These are phyloP conservation scores for Linurgus olivaceus DNA, from an alignment of 2,797 vertebrate genomes.

Conservation along the genomic window DNA sequence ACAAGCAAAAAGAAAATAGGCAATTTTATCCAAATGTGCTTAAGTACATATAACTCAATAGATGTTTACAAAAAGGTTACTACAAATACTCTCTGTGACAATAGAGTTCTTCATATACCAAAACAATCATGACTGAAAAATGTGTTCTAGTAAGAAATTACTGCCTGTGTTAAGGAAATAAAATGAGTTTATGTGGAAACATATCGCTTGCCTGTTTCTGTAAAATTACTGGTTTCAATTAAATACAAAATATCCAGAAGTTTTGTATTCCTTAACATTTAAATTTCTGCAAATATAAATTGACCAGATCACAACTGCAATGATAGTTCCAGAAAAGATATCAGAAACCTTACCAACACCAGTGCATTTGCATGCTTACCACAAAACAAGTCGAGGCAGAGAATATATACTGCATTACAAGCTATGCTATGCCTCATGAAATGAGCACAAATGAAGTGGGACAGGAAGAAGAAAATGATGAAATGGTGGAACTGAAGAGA, in stretches of 20 bases:
- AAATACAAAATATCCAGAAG: not conserved
- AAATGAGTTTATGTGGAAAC: not conserved
- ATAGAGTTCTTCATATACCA: not conserved
- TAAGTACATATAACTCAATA: not conserved
- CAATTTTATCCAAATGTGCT: not conserved
- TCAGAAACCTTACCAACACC: not conserved
- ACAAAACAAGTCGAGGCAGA: slow-evolving; percentile 3
- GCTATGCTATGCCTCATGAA: not conserved
- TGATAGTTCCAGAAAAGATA: not conserved
- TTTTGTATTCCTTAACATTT: not conserved
- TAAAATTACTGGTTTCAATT: not conserved
- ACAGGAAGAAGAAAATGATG: slow-evolving; percentile 21
- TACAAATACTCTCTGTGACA: not conserved
- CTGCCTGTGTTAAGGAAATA: not conserved
- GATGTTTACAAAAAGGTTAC: not conserved
- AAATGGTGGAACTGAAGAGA: slow-evolving; percentile 25
- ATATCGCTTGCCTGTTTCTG: not conserved
- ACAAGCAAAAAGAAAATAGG: not conserved
- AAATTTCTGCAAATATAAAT: not conserved
- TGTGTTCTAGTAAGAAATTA: not conserved
- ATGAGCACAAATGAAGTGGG: slow-evolving; percentile 44
- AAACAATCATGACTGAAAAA: not conserved
- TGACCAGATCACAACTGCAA: not conserved
- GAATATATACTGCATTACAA: slow-evolving; percentile 1
- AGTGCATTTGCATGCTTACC: not conserved